phyloP scores from a whole-genome alignment of 2,797 vertebrate genomes.

The Micrastur ruficollis region DNA sequence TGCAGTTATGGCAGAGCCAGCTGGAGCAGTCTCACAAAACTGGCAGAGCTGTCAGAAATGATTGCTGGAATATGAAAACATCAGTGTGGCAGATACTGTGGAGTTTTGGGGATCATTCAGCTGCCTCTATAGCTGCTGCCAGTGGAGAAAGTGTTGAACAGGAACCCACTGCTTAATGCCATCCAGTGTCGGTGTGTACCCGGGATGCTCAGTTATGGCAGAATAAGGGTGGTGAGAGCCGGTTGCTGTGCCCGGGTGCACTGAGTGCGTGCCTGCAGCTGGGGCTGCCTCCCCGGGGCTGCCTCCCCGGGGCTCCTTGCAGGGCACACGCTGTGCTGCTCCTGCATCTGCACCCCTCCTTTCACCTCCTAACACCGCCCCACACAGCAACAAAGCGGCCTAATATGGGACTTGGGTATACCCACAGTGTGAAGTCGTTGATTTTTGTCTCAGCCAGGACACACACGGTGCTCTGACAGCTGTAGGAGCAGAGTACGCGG shows the following conservation, averaged over 20 bases:
- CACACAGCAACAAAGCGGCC: not conserved
- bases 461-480: fast-evolving
- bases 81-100: not conserved
- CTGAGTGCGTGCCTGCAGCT: not conserved
- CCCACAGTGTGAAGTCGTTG: fast-evolving
- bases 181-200: not conserved
- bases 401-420: not conserved
- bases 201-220: not conserved
- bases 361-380: not conserved
- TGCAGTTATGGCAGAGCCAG: not conserved
- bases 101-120: not conserved
- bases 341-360: not conserved
- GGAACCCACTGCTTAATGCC: not conserved
- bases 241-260: fast-evolving
- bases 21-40: not conserved
- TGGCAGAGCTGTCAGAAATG: not conserved
- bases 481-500: fast-evolving
- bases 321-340: not conserved
- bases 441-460: not conserved
- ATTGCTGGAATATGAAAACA: not conserved
- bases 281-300: not conserved
- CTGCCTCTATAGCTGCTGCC: not conserved
- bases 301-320: not conserved
- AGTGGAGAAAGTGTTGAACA: not conserved
- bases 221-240: not conserved